phyloP scores from a whole-genome alignment of 2,888 invertebrate genomes.

The Amblyjoppa fuscipennis region DNA sequence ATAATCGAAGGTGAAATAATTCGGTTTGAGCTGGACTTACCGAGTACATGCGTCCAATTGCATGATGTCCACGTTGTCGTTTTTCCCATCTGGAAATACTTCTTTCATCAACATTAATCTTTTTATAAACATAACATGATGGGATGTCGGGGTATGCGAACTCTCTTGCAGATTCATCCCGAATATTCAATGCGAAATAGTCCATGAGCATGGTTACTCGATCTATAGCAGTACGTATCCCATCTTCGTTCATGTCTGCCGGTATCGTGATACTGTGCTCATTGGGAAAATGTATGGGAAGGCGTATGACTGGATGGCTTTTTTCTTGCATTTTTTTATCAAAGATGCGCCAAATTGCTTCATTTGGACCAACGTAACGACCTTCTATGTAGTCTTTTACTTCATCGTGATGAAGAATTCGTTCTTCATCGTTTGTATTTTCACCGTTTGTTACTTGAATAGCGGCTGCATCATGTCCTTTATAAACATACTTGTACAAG shows the following conservation, averaged over 20 bases:
- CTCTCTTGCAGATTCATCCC: constrained; percentile 40
- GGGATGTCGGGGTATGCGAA: no score
- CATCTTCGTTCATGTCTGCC: constrained; percentile 42
- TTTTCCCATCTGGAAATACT: no score
- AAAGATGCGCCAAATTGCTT: constrained; percentile 69
- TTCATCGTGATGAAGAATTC: constrained; percentile 65
- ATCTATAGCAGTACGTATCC: constrained; percentile 44
- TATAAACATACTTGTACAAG: no score
- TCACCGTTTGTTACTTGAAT: constrained; percentile 48
- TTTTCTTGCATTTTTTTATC: constrained; percentile 69
- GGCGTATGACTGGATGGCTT: constrained; percentile 64
- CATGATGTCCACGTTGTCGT: constrained; percentile 58
- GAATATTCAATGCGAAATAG: constrained; percentile 51
- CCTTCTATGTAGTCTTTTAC: constrained; percentile 68
- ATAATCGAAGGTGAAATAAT: constrained; percentile 71
- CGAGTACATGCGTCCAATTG: constrained; percentile 73
- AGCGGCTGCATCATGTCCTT: no score
- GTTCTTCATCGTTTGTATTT: constrained; percentile 13
- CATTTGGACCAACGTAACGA: constrained; percentile 69
- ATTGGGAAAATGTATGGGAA: constrained; percentile 68
- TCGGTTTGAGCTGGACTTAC: constrained; percentile 74
- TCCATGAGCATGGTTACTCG: constrained; percentile 44
- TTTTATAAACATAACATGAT: no score
- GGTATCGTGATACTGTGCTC: constrained; percentile 42
- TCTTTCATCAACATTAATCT: no score